phyloP scores from a whole-genome alignment of 2,113 vertebrate species.

The Picathartes gymnocephalus region DNA sequence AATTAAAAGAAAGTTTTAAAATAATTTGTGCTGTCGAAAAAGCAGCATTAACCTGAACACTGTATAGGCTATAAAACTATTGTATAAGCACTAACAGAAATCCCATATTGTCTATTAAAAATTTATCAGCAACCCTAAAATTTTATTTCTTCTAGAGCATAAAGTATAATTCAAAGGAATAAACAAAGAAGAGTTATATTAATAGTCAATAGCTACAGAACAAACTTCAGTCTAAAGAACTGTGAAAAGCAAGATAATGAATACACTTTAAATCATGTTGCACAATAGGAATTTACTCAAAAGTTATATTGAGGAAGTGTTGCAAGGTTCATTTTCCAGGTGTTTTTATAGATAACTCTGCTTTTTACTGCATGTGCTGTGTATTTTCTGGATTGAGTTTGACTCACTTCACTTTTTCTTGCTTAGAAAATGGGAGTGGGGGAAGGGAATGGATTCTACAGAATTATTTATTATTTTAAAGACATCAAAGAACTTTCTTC shows the following conservation, averaged over 20 bases:
- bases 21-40: not conserved
- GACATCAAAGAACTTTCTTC: not conserved
- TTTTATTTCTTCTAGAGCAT: not conserved
- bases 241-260: not conserved
- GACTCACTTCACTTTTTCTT: not conserved
- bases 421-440: not conserved
- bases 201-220: not conserved
- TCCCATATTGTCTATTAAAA: not conserved
- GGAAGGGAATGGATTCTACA: accelerated
- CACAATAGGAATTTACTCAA: not conserved
- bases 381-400: not conserved
- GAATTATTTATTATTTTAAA: not conserved
- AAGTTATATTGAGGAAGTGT: not conserved
- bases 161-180: slow-evolving; percentile 27
- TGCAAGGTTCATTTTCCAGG: not conserved
- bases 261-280: not conserved
- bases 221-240: not conserved
- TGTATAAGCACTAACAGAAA: slow-evolving; percentile 1
- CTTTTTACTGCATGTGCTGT: not conserved
- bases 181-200: not conserved
- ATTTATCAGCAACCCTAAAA: not conserved
- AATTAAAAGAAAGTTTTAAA: not conserved
- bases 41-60: not conserved
- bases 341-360: slow-evolving; percentile 21
- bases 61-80: not conserved